Conservation (phyloP, 2,797 vertebrate species). For the Lacerta bilineata region DNA sequence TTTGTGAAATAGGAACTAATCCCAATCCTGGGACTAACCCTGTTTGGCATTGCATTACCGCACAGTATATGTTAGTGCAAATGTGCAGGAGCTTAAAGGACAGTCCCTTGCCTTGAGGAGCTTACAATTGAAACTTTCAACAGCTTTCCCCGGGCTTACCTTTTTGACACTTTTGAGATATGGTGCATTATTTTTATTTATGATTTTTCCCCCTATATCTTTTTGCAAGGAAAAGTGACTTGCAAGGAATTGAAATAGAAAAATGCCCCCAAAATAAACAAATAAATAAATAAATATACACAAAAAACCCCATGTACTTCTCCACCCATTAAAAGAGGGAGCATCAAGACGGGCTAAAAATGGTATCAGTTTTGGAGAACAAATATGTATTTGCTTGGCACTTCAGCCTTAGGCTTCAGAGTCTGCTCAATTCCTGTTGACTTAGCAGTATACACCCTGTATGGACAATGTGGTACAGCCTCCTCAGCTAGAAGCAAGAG, state of each 20-base stretch:
- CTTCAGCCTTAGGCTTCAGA: no score
- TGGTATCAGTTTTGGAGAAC: no score
- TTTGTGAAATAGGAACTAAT: neutral
- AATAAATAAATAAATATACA: no score
- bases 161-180: neutral
- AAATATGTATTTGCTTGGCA: neutral
- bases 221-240: no score
- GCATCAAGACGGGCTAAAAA: no score
- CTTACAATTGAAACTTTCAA: neutral
- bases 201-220: no score
- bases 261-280: no score
- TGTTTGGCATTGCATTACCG: neutral
- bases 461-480: neutral
- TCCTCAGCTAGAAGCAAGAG: neutral
- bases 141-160: neutral
- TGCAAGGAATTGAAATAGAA: no score
- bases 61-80: neutral
- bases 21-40: neutral
- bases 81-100: neutral
- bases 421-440: neutral
- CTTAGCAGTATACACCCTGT: neutral
- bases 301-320: no score
- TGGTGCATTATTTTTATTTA: neutral
- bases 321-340: no score
- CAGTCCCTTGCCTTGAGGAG: neutral